phyloP scores from a whole-genome alignment of 2,888 invertebrate species.

The Clivina fossor region DNA sequence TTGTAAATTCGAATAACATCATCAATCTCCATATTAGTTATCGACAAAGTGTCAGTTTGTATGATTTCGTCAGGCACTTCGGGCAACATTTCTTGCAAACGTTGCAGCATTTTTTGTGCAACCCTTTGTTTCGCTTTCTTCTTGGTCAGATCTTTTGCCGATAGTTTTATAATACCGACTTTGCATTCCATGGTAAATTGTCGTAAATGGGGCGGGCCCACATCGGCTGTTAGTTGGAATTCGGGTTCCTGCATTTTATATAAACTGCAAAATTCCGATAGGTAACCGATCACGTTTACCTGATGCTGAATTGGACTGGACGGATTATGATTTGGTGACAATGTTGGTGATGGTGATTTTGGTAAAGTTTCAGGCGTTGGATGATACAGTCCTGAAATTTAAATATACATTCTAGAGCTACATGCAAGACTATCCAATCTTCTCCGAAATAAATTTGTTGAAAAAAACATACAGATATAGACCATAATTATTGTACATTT shows the following conservation, averaged over 20 bases:
- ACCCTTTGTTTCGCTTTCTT: slow-evolving; percentile 56
- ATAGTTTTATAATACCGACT: slow-evolving; percentile 56
- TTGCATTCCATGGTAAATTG: slow-evolving; percentile 62
- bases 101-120: slow-evolving; percentile 46
- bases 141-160: slow-evolving; percentile 52
- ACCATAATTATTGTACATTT: neutral
- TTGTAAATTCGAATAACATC: no score
- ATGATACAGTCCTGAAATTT: no score
- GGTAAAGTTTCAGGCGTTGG: no score
- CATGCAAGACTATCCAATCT: no score
- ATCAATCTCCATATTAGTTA: no score
- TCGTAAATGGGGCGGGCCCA: slow-evolving; percentile 68
- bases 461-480: no score
- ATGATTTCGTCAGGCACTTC: slow-evolving; percentile 14
- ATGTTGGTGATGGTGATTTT: no score
- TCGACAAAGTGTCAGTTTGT: no score
- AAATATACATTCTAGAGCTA: no score
- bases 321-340: no score
- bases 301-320: no score
- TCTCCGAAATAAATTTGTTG: no score
- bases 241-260: slow-evolving; percentile 56
- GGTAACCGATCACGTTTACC: slow-evolving; percentile 45
- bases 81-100: slow-evolving; percentile 33
- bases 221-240: slow-evolving; percentile 61
- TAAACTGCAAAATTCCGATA: slow-evolving; percentile 53